These are phyloP conservation scores for Apantesis nais DNA, from an alignment of 2,888 invertebrate species.

Conservation along the genomic window DNA sequence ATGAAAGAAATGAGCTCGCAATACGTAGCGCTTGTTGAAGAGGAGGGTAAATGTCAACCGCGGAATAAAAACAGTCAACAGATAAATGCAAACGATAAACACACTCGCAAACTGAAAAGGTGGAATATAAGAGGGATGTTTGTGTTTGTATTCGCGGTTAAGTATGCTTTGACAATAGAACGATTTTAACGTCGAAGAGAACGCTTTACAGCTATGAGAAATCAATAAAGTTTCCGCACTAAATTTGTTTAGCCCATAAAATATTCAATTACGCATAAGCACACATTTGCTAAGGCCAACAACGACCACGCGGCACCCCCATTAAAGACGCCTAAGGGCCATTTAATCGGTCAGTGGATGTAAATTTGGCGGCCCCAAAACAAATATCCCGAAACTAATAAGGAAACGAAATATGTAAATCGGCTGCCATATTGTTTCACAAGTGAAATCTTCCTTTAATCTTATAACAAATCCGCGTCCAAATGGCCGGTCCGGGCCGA, in stretches of 20 bases:
- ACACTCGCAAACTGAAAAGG: slow-evolving; percentile 77
- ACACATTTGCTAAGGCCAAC: slow-evolving; percentile 85
- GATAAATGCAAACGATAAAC: slow-evolving; percentile 85
- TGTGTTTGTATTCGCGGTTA: slow-evolving; percentile 48
- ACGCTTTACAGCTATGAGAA: slow-evolving; percentile 55
- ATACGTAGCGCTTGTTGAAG: slow-evolving; percentile 75
- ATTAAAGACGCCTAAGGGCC: slow-evolving; percentile 86
- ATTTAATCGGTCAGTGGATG: slow-evolving; percentile 86
- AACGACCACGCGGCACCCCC: slow-evolving; percentile 85
- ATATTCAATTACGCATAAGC: slow-evolving; percentile 86
- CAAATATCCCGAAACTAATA: slow-evolving; percentile 86
- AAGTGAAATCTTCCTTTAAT: slow-evolving; percentile 87
- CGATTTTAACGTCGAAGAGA: slow-evolving; percentile 45
- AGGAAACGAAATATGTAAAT: slow-evolving; percentile 87
- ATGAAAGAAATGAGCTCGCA: slow-evolving; percentile 81
- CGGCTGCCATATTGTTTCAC: slow-evolving; percentile 85
- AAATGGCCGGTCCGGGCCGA: slow-evolving; percentile 83
- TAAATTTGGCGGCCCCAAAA: slow-evolving; percentile 84
- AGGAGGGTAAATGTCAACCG: slow-evolving; percentile 84
- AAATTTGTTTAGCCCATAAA: slow-evolving; percentile 81
- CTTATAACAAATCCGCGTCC: slow-evolving; percentile 87
- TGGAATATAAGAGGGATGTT: slow-evolving; percentile 72
- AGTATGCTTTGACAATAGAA: slow-evolving; percentile 44
- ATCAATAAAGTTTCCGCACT: slow-evolving; percentile 77
- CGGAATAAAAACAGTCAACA: slow-evolving; percentile 86